Evolutionary conservation across 2,797 vertebrate genomes (phyloP).

Genomic region (Cuniculus paca): DNA sequence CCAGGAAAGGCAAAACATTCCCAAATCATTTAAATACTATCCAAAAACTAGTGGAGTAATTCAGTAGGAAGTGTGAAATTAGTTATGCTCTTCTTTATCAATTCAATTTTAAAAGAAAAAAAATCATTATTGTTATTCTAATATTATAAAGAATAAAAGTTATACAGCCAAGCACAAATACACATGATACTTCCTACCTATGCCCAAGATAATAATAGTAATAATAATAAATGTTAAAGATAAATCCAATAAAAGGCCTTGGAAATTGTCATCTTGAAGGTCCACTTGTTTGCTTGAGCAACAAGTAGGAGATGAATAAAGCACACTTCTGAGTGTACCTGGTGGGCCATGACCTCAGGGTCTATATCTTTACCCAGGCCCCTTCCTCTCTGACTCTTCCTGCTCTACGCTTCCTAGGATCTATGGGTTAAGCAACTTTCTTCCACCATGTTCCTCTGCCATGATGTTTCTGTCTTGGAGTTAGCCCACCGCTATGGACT

Average conservation of each 20-base stretch:
- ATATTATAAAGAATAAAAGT: conserved; percentile 34
- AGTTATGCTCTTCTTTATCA: neutral
- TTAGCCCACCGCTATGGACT: neutral
- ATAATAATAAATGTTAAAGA: neutral
- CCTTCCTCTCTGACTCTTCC: neutral
- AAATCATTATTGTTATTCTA: conserved; percentile 57
- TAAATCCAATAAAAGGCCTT: conserved; percentile 5
- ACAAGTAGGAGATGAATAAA: neutral
- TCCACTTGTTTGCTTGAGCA: neutral
- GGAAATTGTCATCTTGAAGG: neutral
- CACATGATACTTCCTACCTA: neutral
- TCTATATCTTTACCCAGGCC: neutral
- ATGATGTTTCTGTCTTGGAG: neutral
- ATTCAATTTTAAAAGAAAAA: conserved; percentile 55
- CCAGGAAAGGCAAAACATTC: neutral
- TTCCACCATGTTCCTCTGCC: neutral
- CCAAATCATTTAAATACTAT: neutral
- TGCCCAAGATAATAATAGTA: neutral
- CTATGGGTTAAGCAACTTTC: neutral
- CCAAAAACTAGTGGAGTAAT: neutral
- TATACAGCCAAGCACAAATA: neutral
- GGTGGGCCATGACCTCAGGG: neutral
- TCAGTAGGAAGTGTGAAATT: neutral
- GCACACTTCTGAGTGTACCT: neutral
- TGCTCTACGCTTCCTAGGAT: neutral